A percentile compares a stretch with the other conserved stretches of the same genome.
These are phyloP conservation scores for Plusia festucae DNA, from an alignment of 2,888 invertebrate species.

Conservation along the genomic window DNA sequence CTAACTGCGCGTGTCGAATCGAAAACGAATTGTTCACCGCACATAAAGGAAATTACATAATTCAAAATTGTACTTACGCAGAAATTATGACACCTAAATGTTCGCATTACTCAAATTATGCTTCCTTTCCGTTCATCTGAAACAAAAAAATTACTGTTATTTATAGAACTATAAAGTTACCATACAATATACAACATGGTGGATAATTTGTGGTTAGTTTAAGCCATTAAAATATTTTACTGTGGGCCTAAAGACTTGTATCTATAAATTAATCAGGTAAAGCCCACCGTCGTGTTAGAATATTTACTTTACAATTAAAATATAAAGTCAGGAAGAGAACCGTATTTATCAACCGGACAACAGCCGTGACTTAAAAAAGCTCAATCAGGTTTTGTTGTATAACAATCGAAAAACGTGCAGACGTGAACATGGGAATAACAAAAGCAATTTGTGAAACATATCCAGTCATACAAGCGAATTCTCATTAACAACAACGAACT, in stretches of 20 bases:
- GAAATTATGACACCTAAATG: constrained; percentile 74
- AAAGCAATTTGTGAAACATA: constrained; percentile 7
- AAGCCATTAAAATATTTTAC: constrained; percentile 34
- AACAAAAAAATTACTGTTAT: constrained; percentile 67
- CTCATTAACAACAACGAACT: constrained; percentile 1
- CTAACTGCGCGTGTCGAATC: constrained; percentile 59
- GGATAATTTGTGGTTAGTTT: constrained; percentile 17
- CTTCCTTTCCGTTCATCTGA: constrained; percentile 76
- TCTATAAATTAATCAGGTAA: constrained; percentile 2
- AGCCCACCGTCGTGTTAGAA: background rate
- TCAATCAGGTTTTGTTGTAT: background rate
- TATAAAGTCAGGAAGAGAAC: background rate
- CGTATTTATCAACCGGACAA: too few species aligned
- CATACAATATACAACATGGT: constrained; percentile 25
- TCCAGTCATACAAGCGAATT: constrained; percentile 3
- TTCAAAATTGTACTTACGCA: constrained; percentile 77
- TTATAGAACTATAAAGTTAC: constrained; percentile 23
- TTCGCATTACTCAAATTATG: constrained; percentile 84
- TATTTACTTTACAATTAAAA: background rate
- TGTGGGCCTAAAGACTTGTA: constrained; percentile 18
- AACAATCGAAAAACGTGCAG: background rate
- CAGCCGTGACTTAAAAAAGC: background rate
- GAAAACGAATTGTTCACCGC: constrained; percentile 52
- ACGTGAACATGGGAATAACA: constrained; percentile 8
- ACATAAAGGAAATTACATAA: constrained; percentile 43